phyloP scores from a whole-genome alignment of 2,797 vertebrate genomes.

The Spea hammondii region DNA sequence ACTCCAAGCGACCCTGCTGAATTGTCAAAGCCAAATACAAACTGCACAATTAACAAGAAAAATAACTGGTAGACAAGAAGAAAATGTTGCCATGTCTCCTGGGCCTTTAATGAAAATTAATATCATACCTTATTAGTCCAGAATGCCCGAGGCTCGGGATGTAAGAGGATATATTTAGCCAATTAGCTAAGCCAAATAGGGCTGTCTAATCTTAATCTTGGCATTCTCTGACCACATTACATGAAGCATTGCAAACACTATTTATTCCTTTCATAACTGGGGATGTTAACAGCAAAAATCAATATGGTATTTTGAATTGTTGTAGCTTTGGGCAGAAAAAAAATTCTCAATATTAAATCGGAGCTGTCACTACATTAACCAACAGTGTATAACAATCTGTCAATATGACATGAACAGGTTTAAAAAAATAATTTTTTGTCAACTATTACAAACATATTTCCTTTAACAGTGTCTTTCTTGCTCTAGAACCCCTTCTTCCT shows the following conservation, averaged over 20 bases:
- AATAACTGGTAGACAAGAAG: constrained; percentile 62
- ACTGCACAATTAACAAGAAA: constrained; percentile 61
- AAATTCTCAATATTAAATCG: neutral
- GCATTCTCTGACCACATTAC: constrained; percentile 60
- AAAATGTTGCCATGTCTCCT: constrained; percentile 67
- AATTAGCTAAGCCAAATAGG: constrained; percentile 69
- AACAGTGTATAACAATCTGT: too few species aligned
- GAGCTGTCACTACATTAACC: neutral
- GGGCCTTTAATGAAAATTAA: constrained; percentile 76
- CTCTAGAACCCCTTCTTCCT: too few species aligned
- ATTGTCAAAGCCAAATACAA: constrained; percentile 56
- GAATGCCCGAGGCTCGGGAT: constrained; percentile 62
- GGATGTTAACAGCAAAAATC: constrained; percentile 58
- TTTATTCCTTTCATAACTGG: constrained; percentile 60
- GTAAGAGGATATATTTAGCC: constrained; percentile 71
- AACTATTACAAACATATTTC: too few species aligned
- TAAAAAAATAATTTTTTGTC: too few species aligned
- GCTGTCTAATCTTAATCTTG: constrained; percentile 62
- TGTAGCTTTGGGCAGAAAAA: constrained; percentile 29
- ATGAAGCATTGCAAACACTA: constrained; percentile 57
- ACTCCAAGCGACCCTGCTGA: constrained; percentile 29
- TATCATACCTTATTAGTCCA: constrained; percentile 66
- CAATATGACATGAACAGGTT: too few species aligned
- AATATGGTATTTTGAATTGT: constrained; percentile 49
- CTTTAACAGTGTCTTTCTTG: too few species aligned